Conservation (phyloP, 2,888 invertebrate species). For the Drosophila niveifrons region DNA sequence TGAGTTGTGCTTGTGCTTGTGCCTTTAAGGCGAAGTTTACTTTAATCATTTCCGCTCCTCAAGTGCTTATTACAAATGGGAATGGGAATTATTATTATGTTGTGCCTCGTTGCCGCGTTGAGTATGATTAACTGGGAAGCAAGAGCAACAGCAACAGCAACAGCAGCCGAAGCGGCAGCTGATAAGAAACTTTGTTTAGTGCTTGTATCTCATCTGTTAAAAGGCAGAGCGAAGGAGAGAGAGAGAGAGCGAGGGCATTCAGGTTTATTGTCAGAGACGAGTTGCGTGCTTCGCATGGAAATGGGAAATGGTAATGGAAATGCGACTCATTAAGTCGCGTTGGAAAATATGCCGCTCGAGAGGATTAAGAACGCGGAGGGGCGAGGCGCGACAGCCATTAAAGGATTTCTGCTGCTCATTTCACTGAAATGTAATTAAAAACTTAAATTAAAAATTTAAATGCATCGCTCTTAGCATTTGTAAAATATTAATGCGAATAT, state of each 20-base stretch:
- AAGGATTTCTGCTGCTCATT: slow-evolving; percentile 39
- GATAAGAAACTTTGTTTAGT: slow-evolving; percentile 45
- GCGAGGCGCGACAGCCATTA: slow-evolving; percentile 52
- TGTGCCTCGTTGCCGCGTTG: neutral
- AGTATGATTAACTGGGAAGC: slow-evolving; percentile 34
- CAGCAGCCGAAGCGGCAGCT: slow-evolving; percentile 11
- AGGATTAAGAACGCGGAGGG: slow-evolving; percentile 64
- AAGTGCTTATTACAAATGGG: slow-evolving; percentile 6
- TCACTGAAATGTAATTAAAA: slow-evolving; percentile 60
- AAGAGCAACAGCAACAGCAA: slow-evolving; percentile 19
- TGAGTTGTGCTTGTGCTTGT: slow-evolving; percentile 5
- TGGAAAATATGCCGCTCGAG: slow-evolving; percentile 71
- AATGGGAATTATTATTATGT: slow-evolving; percentile 16
- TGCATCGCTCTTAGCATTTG: slow-evolving; percentile 59
- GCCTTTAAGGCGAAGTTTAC: neutral
- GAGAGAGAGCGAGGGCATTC: slow-evolving; percentile 19
- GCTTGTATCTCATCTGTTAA: slow-evolving; percentile 38
- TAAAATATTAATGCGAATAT: slow-evolving; percentile 73
- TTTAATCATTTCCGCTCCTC: slow-evolving; percentile 8
- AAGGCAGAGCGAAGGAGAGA: neutral
- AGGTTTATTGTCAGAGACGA: slow-evolving; percentile 50
- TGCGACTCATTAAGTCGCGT: slow-evolving; percentile 71
- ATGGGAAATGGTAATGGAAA: slow-evolving; percentile 46
- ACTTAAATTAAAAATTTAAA: slow-evolving; percentile 74
- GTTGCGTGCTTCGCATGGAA: slow-evolving; percentile 62